Base-by-base conservation (phyloP, 2,797 vertebrate species). In the Phyllotis vaccarum region DNA sequence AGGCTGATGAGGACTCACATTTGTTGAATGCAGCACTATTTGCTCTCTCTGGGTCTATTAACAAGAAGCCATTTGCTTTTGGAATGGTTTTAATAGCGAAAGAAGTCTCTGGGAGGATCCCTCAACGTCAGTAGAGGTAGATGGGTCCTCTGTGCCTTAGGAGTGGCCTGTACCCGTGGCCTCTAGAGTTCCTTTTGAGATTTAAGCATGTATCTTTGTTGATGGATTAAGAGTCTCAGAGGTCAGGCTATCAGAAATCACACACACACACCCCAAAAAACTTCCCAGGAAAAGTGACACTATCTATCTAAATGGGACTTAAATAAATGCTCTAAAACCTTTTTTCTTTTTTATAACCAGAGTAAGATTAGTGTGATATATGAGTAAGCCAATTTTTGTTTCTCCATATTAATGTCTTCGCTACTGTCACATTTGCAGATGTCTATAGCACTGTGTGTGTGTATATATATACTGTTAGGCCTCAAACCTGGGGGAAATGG, bases 301-400 rank as follows among this genome's bases (percentile, higher is more conserved):
- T 58, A 2, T 66, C 62, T 66, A 34, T 68, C 24, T 68, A 46
- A 79, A n/a, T 56, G n/a, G 49, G n/a, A 54, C 40, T 74, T 89
- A 43, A 10, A 80, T 43, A 91, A 94, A 82, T 56, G 49, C 24
- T 68, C 82, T 88, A 21, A 92, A 89, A 79, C 78, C 90, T 83
- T 6, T 56, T 27, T 29, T n/a, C n/a, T 34, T 85, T n/a, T 64
- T 85, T 22, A 85, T 66, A 66, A 49, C 82, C 60, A 56, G n/a
- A 40, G 68, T 87, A 40, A 40, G 16, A 17, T 86, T 27, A 86
- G 34, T 68, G 34, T 70, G 34, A 37, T 70, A 70, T n/a, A 54
- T 54, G 14, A 86, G 49, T 66, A 87, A 31, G 66, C 52, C 85
- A 40, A 1, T 56, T 58, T 87, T 72, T 56, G 40, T 87, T 87